phyloP scores from a whole-genome alignment of 2,113 vertebrate species.

The Rostratula benghalensis region DNA sequence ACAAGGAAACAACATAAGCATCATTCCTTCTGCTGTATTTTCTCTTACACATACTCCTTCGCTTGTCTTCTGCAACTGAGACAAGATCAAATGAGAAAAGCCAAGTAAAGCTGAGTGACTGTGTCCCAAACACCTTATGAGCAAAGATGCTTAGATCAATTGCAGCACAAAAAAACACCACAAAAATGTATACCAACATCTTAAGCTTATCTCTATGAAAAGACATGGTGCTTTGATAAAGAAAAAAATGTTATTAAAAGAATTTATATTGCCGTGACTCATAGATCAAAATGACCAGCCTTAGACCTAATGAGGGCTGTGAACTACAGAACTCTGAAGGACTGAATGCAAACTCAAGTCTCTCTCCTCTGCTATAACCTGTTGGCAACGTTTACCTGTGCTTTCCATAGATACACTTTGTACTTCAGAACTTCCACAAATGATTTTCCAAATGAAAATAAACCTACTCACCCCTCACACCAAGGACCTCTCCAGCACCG shows the following conservation, averaged over 20 bases:
- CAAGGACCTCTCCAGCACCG: conserved; percentile 88
- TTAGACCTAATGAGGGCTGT: neutral
- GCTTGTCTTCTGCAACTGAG: neutral
- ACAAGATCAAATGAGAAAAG: neutral
- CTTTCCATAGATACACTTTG: neutral
- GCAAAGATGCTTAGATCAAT: neutral
- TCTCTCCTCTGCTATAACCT: neutral
- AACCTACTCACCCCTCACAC: conserved; percentile 79
- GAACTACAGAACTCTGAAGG: neutral
- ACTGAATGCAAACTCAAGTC: neutral
- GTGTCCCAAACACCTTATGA: neutral
- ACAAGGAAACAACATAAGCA: neutral
- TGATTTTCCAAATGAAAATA: neutral
- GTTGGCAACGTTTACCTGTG: neutral
- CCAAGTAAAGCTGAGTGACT: neutral
- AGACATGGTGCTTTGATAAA: neutral
- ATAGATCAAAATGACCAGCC: neutral
- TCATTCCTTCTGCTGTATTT: neutral
- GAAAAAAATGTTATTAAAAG: neutral
- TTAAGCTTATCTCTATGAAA: neutral
- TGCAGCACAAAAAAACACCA: neutral
- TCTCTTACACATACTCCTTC: neutral
- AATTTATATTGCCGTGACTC: neutral
- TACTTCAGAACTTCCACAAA: neutral
- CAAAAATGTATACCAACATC: neutral